These are phyloP conservation scores for Parotocinclus haroldoi DNA, from an alignment of 2,797 vertebrate genomes.

Conservation along the genomic window DNA sequence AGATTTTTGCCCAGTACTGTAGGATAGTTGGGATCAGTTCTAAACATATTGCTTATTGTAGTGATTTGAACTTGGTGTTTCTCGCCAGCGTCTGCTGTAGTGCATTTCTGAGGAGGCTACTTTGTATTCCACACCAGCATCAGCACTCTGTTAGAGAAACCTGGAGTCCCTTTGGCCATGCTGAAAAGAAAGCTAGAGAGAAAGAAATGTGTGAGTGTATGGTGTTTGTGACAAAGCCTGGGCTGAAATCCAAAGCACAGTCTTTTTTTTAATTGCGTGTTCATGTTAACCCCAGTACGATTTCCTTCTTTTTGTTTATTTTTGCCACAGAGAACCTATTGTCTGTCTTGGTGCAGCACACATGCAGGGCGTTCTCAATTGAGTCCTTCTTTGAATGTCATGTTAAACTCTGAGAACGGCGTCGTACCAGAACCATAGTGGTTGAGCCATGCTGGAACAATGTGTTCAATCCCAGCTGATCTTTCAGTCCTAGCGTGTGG, in stretches of 20 bases:
- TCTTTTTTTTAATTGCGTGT: constrained; percentile 5
- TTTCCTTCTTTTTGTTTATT: too few species aligned
- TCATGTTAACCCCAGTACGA: too few species aligned
- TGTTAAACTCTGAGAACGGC: constrained; percentile 4
- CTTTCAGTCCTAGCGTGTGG: neutral
- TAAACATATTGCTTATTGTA: too few species aligned
- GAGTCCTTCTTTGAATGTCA: constrained; percentile 3
- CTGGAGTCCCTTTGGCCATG: constrained; percentile 37
- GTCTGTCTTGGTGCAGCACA: too few species aligned
- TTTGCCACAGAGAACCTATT: too few species aligned
- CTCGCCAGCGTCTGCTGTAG: constrained; percentile 11
- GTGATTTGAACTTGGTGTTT: neutral
- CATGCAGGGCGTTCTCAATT: too few species aligned
- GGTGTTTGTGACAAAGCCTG: constrained; percentile 21
- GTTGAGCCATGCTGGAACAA: constrained; percentile 41
- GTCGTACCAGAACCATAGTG: constrained; percentile 15
- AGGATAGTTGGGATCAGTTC: too few species aligned
- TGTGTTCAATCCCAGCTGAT: constrained; percentile 40
- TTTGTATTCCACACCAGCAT: constrained; percentile 48
- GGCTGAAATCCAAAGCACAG: constrained; percentile 17
- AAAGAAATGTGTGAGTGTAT: constrained; percentile 15
- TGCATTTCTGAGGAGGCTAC: constrained; percentile 32
- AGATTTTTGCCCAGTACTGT: too few species aligned
- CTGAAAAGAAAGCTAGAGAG: constrained; percentile 17
- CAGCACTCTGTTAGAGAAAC: constrained; percentile 38